Evolutionary conservation across 2,888 invertebrate species (phyloP).

Genomic region (Callimorpha dominula): DNA sequence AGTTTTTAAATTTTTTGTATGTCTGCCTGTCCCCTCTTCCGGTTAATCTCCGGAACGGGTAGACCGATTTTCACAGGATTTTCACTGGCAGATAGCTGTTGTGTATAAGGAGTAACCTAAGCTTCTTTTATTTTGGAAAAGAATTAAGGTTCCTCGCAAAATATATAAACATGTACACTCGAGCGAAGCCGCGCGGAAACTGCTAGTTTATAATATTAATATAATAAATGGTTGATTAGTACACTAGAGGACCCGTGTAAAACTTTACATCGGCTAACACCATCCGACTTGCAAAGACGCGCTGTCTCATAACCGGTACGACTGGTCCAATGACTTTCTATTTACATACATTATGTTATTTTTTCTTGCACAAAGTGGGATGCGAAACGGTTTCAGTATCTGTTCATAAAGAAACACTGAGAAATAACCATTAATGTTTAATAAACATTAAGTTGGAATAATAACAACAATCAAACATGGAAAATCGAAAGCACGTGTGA

Average conservation of each 20-base stretch:
- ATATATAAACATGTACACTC: no score
- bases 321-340: conserved; percentile 60
- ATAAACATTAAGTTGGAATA: neutral
- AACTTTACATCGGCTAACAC: conserved; percentile 46
- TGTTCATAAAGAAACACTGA: neutral
- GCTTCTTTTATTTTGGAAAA: no score
- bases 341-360: conserved; percentile 52
- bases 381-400: conserved; percentile 1
- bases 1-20: no score
- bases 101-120: no score
- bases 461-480: neutral
- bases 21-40: no score
- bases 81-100: no score
- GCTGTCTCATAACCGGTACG: conserved; percentile 53
- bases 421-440: no score
- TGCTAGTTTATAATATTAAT: neutral
- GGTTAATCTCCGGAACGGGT: no score
- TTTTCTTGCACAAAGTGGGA: conserved; percentile 45
- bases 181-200: no score
- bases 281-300: conserved; percentile 47
- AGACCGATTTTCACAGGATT: no score
- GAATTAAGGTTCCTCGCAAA: no score
- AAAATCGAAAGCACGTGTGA: neutral
- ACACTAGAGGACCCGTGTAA: conserved; percentile 31
- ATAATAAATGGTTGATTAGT: conserved; percentile 19